A percentile compares a stretch with the other conserved stretches of the same genome.
These are phyloP conservation scores for Cactoblastis cactorum DNA, from an alignment of 2,888 invertebrate genomes.

Conservation along the genomic window DNA sequence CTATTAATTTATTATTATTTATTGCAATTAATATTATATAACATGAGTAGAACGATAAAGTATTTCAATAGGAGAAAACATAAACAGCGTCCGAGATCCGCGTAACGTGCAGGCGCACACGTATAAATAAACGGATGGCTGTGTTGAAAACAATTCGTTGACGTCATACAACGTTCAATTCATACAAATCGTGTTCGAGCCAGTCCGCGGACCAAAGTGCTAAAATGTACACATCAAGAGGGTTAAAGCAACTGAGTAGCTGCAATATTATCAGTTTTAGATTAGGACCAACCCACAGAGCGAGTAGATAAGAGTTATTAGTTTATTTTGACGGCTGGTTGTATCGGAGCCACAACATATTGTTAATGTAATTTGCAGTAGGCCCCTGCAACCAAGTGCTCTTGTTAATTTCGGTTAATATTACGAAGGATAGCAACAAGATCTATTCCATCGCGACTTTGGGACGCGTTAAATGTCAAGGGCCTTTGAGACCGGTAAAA, in stretches of 20 bases:
- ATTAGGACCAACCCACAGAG: slow-evolving; percentile 9
- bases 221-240: slow-evolving; percentile 6
- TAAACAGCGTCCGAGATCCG: slow-evolving; percentile 42
- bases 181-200: slow-evolving; percentile 9
- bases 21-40: no score
- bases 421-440: no score
- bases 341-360: neutral
- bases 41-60: no score
- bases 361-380: neutral
- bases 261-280: slow-evolving; percentile 11
- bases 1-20: no score
- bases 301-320: neutral
- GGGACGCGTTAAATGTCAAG: neutral
- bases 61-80: slow-evolving; percentile 45
- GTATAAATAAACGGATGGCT: slow-evolving; percentile 43
- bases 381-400: neutral
- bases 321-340: neutral
- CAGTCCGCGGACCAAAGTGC: slow-evolving; percentile 7
- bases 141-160: slow-evolving; percentile 54
- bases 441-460: neutral
- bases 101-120: neutral
- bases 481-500: neutral
- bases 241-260: slow-evolving; percentile 7
- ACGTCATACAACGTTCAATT: slow-evolving; percentile 41
- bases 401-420: no score